Evolutionary conservation across 2,113 vertebrate species (phyloP).

Genomic region (Eptesicus fuscus): DNA sequence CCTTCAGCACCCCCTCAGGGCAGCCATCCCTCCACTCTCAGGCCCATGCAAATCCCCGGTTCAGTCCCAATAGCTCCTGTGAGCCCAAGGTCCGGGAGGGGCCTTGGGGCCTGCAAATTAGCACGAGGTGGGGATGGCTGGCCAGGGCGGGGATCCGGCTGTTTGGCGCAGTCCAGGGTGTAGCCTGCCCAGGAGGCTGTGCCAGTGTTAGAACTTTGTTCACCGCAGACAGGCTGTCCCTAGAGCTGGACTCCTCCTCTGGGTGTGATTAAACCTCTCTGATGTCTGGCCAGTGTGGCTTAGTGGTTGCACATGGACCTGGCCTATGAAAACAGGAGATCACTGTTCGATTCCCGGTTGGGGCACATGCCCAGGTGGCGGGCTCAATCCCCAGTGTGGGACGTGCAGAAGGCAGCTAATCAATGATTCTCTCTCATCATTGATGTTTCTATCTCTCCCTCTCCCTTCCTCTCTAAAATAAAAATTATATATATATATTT

Average conservation of each 20-base stretch:
- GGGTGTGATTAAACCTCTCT: background rate
- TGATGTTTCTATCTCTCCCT: no score
- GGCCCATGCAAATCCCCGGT: background rate
- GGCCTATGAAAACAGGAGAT: no score
- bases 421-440: no score
- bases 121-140: background rate
- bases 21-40: background rate
- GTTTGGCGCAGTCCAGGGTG: background rate
- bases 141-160: background rate
- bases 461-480: no score
- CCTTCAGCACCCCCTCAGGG: background rate
- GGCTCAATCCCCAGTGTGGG: no score
- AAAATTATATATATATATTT: no score
- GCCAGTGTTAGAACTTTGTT: constrained; percentile 19
- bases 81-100: background rate
- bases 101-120: background rate
- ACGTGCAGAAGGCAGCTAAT: no score
- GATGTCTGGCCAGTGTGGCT: background rate
- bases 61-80: background rate
- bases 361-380: no score
- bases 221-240: background rate
- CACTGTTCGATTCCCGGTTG: no score
- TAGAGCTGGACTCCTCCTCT: background rate
- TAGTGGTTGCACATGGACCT: no score
- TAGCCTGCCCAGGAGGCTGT: rapidly evolving